Evolutionary conservation across 2,113 vertebrate species (phyloP).

Genomic region (Lepus timidus): DNA sequence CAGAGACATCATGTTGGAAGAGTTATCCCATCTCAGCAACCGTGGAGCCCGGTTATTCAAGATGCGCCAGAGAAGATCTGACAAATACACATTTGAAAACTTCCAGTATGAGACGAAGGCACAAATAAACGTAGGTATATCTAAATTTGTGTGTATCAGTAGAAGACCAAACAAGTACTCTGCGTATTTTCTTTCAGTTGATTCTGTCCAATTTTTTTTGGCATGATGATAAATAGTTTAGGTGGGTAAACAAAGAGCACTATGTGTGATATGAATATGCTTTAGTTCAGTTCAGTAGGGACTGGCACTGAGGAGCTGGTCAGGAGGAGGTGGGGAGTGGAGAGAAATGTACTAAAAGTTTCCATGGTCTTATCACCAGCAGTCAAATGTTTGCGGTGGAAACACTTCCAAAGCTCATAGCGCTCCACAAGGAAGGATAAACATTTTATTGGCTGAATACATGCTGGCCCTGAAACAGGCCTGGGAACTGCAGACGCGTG

Average conservation of each 20-base stretch:
- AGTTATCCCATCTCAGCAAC: constrained; percentile 94
- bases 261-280: background rate
- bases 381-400: constrained; percentile 47
- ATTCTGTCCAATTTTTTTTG: background rate
- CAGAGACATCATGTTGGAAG: constrained; percentile 98
- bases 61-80: constrained; percentile 96
- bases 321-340: background rate
- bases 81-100: constrained; percentile 97
- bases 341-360: background rate
- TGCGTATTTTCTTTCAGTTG: background rate
- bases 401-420: constrained; percentile 58
- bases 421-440: background rate
- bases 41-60: constrained; percentile 97
- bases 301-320: background rate
- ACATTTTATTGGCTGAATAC: background rate
- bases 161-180: background rate
- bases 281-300: background rate
- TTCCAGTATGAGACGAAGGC: constrained; percentile 91
- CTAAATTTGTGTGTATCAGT: background rate
- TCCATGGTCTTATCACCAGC: constrained; percentile 50
- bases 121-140: constrained; percentile 90
- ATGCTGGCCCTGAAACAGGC: background rate
- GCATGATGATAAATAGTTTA: background rate
- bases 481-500: background rate
- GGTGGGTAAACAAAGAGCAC: constrained; percentile 6